Conservation (phyloP, 2,113 vertebrate species). For the Pachypanchax playfairii region DNA sequence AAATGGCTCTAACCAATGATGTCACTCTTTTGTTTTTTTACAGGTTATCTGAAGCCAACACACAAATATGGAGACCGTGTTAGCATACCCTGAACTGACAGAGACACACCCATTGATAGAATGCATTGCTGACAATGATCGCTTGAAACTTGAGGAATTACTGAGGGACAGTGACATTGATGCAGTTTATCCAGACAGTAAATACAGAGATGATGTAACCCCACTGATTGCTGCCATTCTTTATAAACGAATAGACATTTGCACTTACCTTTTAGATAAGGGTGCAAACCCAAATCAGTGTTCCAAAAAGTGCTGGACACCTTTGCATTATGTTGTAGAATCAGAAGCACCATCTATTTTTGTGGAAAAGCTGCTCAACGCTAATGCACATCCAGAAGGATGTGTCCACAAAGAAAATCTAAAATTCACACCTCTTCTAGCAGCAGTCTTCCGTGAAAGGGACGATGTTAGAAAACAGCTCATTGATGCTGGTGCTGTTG, state of each 20-base stretch:
- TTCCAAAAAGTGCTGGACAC: fast-evolving
- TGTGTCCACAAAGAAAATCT: fast-evolving
- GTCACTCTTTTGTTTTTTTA: neutral
- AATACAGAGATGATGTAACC: constrained; percentile 11
- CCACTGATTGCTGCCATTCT: constrained; percentile 61
- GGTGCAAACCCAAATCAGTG: constrained; percentile 17
- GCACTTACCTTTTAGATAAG: neutral
- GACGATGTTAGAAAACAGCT: constrained; percentile 47
- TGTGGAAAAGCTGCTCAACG: constrained; percentile 40
- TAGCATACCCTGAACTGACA: neutral
- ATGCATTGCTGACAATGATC: constrained; percentile 34
- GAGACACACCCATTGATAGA: constrained; percentile 54
- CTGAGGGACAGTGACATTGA: constrained; percentile 24
- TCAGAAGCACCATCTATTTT: constrained; percentile 13
- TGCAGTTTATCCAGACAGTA: constrained; percentile 22
- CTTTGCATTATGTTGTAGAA: constrained; percentile 53
- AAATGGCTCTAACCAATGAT: too few relatives aligned
- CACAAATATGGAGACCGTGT: neutral
- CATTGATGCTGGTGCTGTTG: constrained; percentile 43
- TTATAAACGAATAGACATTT: constrained; percentile 15
- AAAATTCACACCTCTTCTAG: constrained; percentile 16
- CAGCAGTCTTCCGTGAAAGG: constrained; percentile 32
- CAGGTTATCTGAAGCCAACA: constrained; percentile 28
- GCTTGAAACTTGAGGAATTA: neutral
- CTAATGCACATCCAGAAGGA: constrained; percentile 40